Evolutionary conservation across 2,888 invertebrate genomes (phyloP).

Genomic region (Carabus problematicus): DNA sequence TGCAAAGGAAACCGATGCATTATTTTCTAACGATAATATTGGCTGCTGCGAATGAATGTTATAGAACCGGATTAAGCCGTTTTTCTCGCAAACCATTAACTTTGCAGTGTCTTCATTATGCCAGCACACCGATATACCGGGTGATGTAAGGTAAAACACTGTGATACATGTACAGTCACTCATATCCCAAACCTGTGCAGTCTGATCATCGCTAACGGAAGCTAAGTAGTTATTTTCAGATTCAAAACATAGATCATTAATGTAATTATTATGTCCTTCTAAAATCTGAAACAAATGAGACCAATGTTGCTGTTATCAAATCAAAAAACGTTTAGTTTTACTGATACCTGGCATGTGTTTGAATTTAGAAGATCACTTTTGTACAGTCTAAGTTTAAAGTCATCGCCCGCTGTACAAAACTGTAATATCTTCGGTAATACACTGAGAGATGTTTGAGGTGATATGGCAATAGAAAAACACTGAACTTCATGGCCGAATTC

Average conservation of each 20-base stretch:
- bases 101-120: conserved; percentile 74
- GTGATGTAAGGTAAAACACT: conserved; percentile 70
- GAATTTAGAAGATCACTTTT: conserved; percentile 63
- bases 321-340: conserved; percentile 5
- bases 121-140: conserved; percentile 72
- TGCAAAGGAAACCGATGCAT: conserved; percentile 69
- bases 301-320: no score
- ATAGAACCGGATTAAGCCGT: conserved; percentile 76
- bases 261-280: conserved; percentile 70
- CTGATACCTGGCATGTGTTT: conserved; percentile 60
- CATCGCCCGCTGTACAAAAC: conserved; percentile 65
- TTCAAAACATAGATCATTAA: conserved; percentile 75
- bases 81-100: conserved; percentile 77
- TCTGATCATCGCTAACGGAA: conserved; percentile 79
- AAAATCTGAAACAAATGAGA: conserved; percentile 58
- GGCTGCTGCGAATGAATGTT: conserved; percentile 72
- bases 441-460: conserved; percentile 68
- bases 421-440: conserved; percentile 65
- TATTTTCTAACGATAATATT: conserved; percentile 70
- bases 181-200: conserved; percentile 72
- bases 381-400: conserved; percentile 65
- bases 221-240: conserved; percentile 72
- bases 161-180: conserved; percentile 63
- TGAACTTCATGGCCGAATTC: conserved; percentile 65
- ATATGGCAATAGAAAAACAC: conserved; percentile 66